A percentile compares a stretch with the other conserved stretches of the same genome.
Evolutionary conservation across 2,797 vertebrate genomes (phyloP).

Genomic region (Cryptoblepharus egeriae): DNA sequence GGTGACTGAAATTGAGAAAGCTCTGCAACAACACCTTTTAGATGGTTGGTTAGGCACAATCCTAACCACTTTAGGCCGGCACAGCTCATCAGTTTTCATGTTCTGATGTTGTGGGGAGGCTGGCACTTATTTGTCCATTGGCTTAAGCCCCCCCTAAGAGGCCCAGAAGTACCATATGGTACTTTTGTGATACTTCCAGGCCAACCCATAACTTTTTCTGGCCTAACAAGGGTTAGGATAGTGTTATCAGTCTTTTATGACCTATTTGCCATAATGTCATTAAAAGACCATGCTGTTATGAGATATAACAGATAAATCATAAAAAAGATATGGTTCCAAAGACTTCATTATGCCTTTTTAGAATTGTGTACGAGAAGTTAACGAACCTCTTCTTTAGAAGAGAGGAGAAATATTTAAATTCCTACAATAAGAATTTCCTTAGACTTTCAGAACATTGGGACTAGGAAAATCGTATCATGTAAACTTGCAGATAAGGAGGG

Average conservation of each 20-base stretch:
- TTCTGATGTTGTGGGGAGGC: too few species aligned
- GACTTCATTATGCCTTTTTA: background rate
- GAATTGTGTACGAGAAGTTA: background rate
- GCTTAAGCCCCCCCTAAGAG: too few species aligned
- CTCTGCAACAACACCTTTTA: background rate
- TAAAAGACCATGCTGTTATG: background rate
- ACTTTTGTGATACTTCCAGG: too few species aligned
- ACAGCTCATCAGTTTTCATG: too few species aligned
- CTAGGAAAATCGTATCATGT: background rate
- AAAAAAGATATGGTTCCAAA: background rate
- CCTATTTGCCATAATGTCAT: background rate
- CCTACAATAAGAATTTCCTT: background rate
- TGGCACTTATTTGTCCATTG: too few species aligned
- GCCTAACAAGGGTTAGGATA: too few species aligned
- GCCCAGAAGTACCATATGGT: too few species aligned
- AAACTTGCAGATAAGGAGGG: background rate
- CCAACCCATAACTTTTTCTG: too few species aligned
- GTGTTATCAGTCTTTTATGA: background rate
- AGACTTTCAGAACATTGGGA: too few species aligned
- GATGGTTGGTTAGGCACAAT: too few species aligned
- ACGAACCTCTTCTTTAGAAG: background rate
- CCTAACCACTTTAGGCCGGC: too few species aligned
- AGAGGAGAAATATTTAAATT: background rate
- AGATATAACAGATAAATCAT: background rate
- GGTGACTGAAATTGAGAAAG: too few species aligned